Percentiles rank a stretch among this genome's conserved stretches.
Conservation (phyloP, 2,113 vertebrate species). For the Albula goreensis region DNA sequence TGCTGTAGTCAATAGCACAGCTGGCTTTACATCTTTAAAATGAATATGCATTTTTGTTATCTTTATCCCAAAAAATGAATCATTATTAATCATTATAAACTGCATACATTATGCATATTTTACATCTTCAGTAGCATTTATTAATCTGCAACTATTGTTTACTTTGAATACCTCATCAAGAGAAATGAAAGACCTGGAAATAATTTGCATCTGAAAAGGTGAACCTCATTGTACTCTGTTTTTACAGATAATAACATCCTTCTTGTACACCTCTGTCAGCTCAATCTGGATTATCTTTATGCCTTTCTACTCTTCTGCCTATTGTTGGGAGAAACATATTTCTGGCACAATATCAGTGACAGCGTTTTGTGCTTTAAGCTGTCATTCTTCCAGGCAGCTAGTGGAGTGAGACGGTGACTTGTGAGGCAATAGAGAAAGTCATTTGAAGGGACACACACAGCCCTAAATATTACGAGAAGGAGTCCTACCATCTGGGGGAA, state of each 20-base stretch:
- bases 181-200: not conserved
- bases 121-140: too few relatives aligned
- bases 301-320: not conserved
- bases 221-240: not conserved
- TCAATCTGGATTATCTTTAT: too few relatives aligned
- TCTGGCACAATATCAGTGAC: not conserved
- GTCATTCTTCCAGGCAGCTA: slow-evolving; percentile 15
- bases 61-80: too few relatives aligned
- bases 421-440: slow-evolving; percentile 31
- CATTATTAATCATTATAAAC: too few relatives aligned
- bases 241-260: not conserved
- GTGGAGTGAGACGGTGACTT: slow-evolving; percentile 19
- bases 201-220: not conserved
- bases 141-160: too few relatives aligned
- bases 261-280: not conserved
- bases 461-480: slow-evolving; percentile 28
- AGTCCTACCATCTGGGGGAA: slow-evolving; percentile 45
- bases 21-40: too few relatives aligned
- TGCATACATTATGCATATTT: too few relatives aligned
- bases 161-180: too few relatives aligned
- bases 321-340: not conserved
- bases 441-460: slow-evolving; percentile 35
- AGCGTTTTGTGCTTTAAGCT: not conserved
- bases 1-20: too few relatives aligned
- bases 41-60: too few relatives aligned